Base-by-base conservation (phyloP, 2,888 invertebrate genomes). In the Petrolisthes manimaculis region DNA sequence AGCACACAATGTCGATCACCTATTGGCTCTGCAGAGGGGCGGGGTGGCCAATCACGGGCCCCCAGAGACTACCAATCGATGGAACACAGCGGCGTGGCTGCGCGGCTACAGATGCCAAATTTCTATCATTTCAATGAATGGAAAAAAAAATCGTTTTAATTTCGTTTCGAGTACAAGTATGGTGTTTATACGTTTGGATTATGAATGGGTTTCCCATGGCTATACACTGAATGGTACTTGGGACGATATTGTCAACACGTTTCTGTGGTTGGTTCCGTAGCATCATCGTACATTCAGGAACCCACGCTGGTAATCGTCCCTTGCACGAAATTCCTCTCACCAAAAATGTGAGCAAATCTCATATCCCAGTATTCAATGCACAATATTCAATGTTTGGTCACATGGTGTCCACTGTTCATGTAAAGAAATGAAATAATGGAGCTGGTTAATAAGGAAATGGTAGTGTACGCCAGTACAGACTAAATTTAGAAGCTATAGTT, bases 51-150 rank as follows among this genome's bases (percentile, higher is more conserved):
- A 83, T 83, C 75, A 75, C 51, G 14, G 56, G 24, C 56, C 53
- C 75, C 56, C 83, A 21, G 55, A 55, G 83, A 55, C 24, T 53
- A 83, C 56, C 83, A 83, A 83, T 83, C 83, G 83, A 83, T 83
- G 74, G 83, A 9, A 24, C 51, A 67, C 18, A 55, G 21, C 51
- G 55, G 83, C 83, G 83, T 83, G 75, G 55, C 56, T 83, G 75
- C 83, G 83, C 75, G 75, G 54, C n/a, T 4, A 54, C 24, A 75
- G 24, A 6, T 83, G 75, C 83, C 83, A 75, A 24, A 61, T 2
- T 61, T 53, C 51, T 83, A 56, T 75, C 24, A 37, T 69, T n/a
- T 53, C 55, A 53, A 83, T 75, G 21, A n/a, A 14, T 83, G 54
- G 14, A 37, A 37, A 37, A 37, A 37, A 37, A 37, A 37, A 37